Percentiles rank a stretch among this genome's conserved stretches.
phyloP scores from a whole-genome alignment of 1,140 invertebrate genomes.

The Lethrus apterus region DNA sequence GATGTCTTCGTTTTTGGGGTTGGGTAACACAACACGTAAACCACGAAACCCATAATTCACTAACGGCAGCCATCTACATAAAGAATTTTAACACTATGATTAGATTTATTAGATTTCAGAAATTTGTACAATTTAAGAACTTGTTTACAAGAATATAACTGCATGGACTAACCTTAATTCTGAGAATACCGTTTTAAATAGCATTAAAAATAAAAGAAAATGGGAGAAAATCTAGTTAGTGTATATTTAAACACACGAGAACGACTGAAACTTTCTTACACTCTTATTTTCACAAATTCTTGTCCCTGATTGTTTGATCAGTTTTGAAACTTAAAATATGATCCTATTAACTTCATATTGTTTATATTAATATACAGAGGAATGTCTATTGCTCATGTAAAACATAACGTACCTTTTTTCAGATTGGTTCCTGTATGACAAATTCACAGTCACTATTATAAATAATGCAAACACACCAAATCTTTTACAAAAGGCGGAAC shows the following conservation, averaged over 20 bases:
- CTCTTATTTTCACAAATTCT: slow-evolving; percentile 4
- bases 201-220: neutral
- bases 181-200: slow-evolving; percentile 5
- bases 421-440: neutral
- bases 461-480: neutral
- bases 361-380: too few species aligned
- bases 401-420: too few species aligned
- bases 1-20: slow-evolving; percentile 35
- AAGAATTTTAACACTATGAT: slow-evolving; percentile 1
- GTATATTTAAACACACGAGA: neutral
- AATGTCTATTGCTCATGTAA: too few species aligned
- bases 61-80: slow-evolving; percentile 46
- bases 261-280: too few species aligned
- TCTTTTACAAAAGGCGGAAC: neutral
- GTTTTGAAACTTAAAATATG: too few species aligned
- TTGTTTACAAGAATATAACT: neutral
- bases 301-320: too few species aligned
- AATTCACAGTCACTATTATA: neutral
- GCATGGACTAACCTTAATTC: slow-evolving; percentile 13
- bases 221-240: neutral
- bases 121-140: neutral
- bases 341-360: too few species aligned
- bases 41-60: slow-evolving; percentile 64
- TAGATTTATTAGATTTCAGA: slow-evolving; percentile 1
- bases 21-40: slow-evolving; percentile 64